Conservation (phyloP, 2,113 vertebrate genomes). For the Leptosomus discolor region DNA sequence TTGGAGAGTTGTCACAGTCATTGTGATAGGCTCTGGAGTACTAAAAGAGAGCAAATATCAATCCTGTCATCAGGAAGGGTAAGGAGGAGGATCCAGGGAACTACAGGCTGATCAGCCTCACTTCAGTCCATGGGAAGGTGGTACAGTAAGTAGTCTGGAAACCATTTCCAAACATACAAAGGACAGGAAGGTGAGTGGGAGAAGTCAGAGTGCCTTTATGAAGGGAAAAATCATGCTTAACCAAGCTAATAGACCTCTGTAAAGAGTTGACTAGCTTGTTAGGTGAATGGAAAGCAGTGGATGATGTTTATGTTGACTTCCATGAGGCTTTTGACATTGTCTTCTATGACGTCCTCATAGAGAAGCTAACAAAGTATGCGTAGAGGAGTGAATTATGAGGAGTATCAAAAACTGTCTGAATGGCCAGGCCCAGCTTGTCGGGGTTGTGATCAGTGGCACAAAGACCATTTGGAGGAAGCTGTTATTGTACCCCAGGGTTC, state of each 20-base stretch:
- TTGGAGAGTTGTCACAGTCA: not conserved
- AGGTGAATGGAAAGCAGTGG: not conserved
- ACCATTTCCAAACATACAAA: rapidly evolving
- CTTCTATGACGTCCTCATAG: not conserved
- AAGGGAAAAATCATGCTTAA: not conserved
- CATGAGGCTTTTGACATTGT: not conserved
- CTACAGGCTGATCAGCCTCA: not conserved
- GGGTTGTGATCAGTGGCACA: not conserved
- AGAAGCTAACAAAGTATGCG: not conserved
- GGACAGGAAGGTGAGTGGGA: not conserved
- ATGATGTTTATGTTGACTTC: not conserved
- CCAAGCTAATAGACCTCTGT: not conserved
- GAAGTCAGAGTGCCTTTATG: not conserved
- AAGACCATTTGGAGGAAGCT: not conserved
- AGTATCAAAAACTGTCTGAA: not conserved
- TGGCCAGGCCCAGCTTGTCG: rapidly evolving
- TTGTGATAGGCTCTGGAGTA: not conserved
- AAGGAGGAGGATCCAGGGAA: not conserved
- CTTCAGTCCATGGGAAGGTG: not conserved
- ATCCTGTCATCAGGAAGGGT: not conserved
- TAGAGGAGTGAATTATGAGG: not conserved
- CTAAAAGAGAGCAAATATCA: not conserved
- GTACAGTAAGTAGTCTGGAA: not conserved
- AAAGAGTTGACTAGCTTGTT: not conserved
- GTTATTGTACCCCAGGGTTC: not conserved